These are phyloP conservation scores for Xenopus borealis DNA, from an alignment of 2,113 vertebrate species.

Conservation along the genomic window DNA sequence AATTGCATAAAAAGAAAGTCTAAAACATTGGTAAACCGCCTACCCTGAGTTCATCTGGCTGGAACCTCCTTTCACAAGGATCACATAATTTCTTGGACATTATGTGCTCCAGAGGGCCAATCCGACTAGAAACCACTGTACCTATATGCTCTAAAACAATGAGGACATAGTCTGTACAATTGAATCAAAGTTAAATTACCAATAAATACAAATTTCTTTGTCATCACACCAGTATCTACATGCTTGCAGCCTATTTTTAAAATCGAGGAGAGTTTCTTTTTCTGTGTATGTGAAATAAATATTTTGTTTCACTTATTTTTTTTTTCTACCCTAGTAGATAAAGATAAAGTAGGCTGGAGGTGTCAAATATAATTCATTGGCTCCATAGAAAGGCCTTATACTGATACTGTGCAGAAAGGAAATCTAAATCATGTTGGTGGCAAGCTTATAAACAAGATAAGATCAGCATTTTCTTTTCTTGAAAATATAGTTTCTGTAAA, in stretches of 20 bases:
- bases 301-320: constrained; percentile 73
- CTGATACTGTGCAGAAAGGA: constrained; percentile 58
- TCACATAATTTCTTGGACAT: too few relatives aligned
- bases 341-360: constrained; percentile 65
- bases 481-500: constrained; percentile 68
- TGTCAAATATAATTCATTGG: constrained; percentile 73
- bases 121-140: too few relatives aligned
- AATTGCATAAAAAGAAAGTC: too few relatives aligned
- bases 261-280: constrained; percentile 54
- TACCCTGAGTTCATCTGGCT: too few relatives aligned
- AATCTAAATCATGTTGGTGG: constrained; percentile 71
- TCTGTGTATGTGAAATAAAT: constrained; percentile 64
- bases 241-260: constrained; percentile 63
- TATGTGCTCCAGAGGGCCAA: too few relatives aligned
- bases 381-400: constrained; percentile 62
- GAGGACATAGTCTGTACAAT: too few relatives aligned
- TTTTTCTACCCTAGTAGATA: constrained; percentile 67
- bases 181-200: too few relatives aligned
- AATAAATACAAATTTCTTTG: constrained; percentile 46
- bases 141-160: too few relatives aligned
- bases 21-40: too few relatives aligned
- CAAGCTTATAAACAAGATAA: constrained; percentile 70
- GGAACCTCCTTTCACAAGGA: too few relatives aligned
- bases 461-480: constrained; percentile 68
- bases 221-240: constrained; percentile 51